These are phyloP conservation scores for Amblyornis subalaris DNA, from an alignment of 2,113 vertebrate genomes.

Conservation along the genomic window DNA sequence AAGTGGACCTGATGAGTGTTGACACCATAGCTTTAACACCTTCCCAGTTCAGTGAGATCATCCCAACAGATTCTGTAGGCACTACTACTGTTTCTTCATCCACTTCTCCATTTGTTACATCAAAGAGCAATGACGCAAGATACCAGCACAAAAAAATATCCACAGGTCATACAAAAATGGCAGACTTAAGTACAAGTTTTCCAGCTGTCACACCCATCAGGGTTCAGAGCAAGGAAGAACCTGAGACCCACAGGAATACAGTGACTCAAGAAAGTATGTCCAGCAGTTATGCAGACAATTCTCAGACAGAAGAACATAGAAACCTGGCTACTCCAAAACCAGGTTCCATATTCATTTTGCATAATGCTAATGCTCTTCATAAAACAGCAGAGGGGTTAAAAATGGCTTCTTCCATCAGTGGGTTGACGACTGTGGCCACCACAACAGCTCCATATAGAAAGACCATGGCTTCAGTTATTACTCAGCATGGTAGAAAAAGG, in stretches of 20 bases:
- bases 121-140: not conserved
- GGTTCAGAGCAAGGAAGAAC: not conserved
- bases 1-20: not conserved
- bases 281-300: not conserved
- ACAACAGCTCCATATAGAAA: not conserved
- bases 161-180: not conserved
- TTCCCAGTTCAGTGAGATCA: not conserved
- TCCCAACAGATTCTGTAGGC: not conserved
- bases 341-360: not conserved
- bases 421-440: not conserved
- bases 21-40: not conserved
- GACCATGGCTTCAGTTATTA: not conserved
- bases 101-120: not conserved
- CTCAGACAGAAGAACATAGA: not conserved
- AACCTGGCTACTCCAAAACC: not conserved
- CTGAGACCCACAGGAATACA: not conserved
- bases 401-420: not conserved
- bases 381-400: not conserved
- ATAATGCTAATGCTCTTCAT: not conserved
- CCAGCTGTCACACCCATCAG: not conserved
- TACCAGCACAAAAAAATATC: not conserved
- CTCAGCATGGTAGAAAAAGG: conserved; percentile 64
- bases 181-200: not conserved
- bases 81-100: not conserved
- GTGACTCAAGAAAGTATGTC: not conserved